Evolutionary conservation across 1,140 invertebrate species (phyloP).

Genomic region (Brachionus angularis): DNA sequence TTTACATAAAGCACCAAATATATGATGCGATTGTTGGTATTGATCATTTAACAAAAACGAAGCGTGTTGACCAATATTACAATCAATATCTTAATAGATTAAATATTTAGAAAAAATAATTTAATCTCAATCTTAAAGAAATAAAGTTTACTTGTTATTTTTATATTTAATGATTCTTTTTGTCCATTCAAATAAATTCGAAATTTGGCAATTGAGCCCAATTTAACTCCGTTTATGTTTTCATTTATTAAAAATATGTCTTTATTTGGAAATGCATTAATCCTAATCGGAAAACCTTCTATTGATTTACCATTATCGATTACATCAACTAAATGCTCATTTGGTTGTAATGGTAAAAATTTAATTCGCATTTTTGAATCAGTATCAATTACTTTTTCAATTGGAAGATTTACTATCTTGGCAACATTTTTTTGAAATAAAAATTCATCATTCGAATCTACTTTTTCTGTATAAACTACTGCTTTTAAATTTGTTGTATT

Average conservation of each 20-base stretch:
- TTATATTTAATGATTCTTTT: constrained; percentile 14
- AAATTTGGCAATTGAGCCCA: neutral
- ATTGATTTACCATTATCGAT: constrained; percentile 7
- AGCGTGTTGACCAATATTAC: neutral
- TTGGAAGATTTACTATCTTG: constrained; percentile 4
- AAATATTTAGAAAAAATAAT: neutral
- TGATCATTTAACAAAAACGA: constrained; percentile 12
- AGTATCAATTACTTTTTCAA: constrained; percentile 29
- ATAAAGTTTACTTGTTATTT: constrained; percentile 25
- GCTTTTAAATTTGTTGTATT: constrained; percentile 16
- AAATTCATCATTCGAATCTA: neutral
- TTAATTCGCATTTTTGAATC: constrained; percentile 14
- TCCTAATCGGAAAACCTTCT: constrained; percentile 12
- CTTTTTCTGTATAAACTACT: constrained; percentile 18
- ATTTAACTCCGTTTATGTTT: neutral
- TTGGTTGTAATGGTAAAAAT: constrained; percentile 7
- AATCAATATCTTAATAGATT: constrained; percentile 19
- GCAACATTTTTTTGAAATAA: neutral
- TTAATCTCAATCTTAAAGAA: neutral
- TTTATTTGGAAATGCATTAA: constrained; percentile 16
- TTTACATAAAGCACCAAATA: constrained; percentile 24
- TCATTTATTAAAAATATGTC: constrained; percentile 26
- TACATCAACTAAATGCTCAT: constrained; percentile 4
- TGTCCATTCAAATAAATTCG: constrained; percentile 31
- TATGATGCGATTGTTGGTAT: constrained; percentile 2